Evolutionary conservation across 1,140 invertebrate genomes (phyloP), one percentile per base, ranked within the genome.

Genomic region (Mercenaria mercenaria): DNA sequence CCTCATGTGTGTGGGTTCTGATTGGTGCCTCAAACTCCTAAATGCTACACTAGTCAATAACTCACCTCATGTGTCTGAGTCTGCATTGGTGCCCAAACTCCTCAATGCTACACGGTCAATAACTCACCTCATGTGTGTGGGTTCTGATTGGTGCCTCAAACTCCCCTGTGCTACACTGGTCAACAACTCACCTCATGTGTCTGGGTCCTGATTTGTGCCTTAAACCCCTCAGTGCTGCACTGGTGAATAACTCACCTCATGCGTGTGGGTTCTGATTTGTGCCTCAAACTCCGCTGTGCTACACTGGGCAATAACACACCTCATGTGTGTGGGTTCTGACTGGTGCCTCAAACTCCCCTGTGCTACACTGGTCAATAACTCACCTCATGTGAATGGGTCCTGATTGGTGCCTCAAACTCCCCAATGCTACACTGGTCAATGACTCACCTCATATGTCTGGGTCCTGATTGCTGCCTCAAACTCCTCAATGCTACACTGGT

Each of bases 121-220:
- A 15, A 96, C 94, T 23, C 97, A 96, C 96, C 93, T 97, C 95
- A 93, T 97, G 96, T 23, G 96, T 96, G 85, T 96, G 95, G 15
- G 96, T 93, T 13, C 95, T 95, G 59, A 96, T 90, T 34, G 96
- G 95, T 6, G 94, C 93, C 56, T 95, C 93, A 89, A 96, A 95
- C 20, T 94, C 92, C 80, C 96, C 93, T 50, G 94, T 94, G 39
- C 92, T 93, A 81, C 96, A 96, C 52, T 97, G 92, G 87, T 96
- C 96, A 10, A 97, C 91, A 15, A 96, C 94, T 23, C 97, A 96
- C 96, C 93, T 97, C 95, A 93, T 97, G 96, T 23, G 96, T 96
- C 87, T 96, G 95, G 15, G 96, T 93, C 11, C 95, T 95, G 59
- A 96, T 90, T 34, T 96, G 95, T 6, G 94, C 93, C 56, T 95